Base-by-base conservation (phyloP, 2,888 invertebrate species). In the Conus canariensis region DNA sequence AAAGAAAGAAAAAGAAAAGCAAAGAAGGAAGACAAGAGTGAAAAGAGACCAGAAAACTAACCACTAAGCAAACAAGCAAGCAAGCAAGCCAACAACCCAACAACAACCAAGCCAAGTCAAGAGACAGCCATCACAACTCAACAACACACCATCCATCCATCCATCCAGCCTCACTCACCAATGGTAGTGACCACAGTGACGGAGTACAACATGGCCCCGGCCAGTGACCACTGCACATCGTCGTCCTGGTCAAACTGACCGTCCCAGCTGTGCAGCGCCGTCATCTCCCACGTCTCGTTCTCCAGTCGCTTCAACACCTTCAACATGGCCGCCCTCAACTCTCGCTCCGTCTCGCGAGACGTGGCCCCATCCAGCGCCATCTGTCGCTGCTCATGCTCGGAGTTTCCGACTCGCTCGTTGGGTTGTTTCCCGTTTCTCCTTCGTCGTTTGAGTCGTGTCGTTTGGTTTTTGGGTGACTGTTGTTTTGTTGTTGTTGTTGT, bases 171-270 rank as follows among this genome's bases (percentile, higher is more conserved):
- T 7, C 14, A 91, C 97, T 97, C 96, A 98, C 98, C 98, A 96
- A 98, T 98, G 90, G 98, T 98, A 92, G 98, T 98, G 95, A 98
- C 98, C 94, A 98, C 97, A 88, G 98, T 98, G 94, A 98, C 97
- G 93, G 98, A 98, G 96, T 98, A 98, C 87, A 98, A 97, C n/a
- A 98, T 96, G 9, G 98, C 98, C 92, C 98, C 98, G 56, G 98
- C 97, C 96, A 98, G 98, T 0, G 98, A 98, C 98, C 98, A 98
- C 98, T 98, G 96, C 98, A 98, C 94, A 70, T 96, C 94, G 22
- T 94, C 95, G 5, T n/a, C 25, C 8, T 93, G 97, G 16, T 97
- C 94, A 22, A 95, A 97, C 91, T 96, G 96, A 0, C 97, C 98
- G 94, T 97, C 97, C 97, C 98, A 97, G 95, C 98, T 98, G 90